These are phyloP conservation scores for Anolis apletophallus DNA, from an alignment of 2,797 vertebrate species.

Conservation along the genomic window DNA sequence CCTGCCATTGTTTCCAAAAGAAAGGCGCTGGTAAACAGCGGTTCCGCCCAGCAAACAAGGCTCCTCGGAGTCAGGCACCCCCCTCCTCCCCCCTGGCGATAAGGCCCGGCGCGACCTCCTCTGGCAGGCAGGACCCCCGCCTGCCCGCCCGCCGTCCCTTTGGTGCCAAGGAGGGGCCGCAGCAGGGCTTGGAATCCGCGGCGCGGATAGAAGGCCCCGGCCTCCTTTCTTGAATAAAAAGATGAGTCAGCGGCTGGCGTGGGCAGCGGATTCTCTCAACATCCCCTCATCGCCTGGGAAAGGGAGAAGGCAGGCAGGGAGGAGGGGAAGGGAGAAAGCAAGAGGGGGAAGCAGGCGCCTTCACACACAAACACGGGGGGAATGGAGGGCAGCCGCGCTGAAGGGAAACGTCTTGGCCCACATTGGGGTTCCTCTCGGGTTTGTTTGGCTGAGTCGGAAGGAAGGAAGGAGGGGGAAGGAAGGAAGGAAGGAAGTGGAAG, in stretches of 20 bases:
- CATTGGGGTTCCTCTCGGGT: not conserved
- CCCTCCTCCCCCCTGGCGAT: not conserved
- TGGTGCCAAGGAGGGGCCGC: not conserved
- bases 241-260: conserved; percentile 87
- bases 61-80: no score
- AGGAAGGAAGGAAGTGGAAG: no score
- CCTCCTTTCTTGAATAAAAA: conserved; percentile 78
- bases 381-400: no score
- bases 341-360: conserved; percentile 80
- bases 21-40: not conserved
- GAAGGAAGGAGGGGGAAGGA: no score
- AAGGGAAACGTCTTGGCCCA: not conserved
- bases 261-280: conserved; percentile 87
- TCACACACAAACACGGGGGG: not conserved
- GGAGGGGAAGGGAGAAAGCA: conserved; percentile 71
- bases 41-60: conserved; percentile 26
- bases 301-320: conserved; percentile 49
- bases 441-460: not conserved
- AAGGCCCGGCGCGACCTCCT: no score
- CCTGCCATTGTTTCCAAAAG: not conserved
- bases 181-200: no score
- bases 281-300: conserved; percentile 88
- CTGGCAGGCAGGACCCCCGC: not conserved
- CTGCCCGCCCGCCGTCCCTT: not conserved
- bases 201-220: conserved; percentile 45